A percentile compares a stretch with the other conserved stretches of the same genome.
Evolutionary conservation across 1,140 invertebrate species (phyloP).

Genomic region (Agrypnia vestita): DNA sequence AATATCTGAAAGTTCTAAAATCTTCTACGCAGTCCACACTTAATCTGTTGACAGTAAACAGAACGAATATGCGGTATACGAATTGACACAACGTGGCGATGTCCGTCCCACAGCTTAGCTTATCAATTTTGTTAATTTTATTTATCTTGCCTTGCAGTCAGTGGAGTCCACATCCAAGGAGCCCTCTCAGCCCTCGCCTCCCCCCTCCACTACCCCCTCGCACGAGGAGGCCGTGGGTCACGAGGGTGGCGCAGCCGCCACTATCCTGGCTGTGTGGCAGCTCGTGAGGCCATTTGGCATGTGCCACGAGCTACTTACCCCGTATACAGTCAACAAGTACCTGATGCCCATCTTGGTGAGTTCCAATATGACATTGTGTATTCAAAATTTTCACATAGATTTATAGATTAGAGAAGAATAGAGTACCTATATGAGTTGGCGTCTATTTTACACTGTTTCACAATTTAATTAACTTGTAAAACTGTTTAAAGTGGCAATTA

Average conservation of each 20-base stretch:
- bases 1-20: no score
- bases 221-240: slow-evolving; percentile 33
- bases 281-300: slow-evolving; percentile 93
- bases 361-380: slow-evolving; percentile 63
- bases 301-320: slow-evolving; percentile 93
- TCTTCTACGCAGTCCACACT: no score
- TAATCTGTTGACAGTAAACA: no score
- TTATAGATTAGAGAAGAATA: no score
- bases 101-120: background rate
- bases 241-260: slow-evolving; percentile 66
- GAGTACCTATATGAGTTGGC: no score
- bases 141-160: slow-evolving; percentile 15
- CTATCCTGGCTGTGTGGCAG: slow-evolving; percentile 70
- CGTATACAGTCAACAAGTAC: slow-evolving; percentile 92
- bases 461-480: no score
- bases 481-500: no score
- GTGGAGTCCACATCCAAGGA: slow-evolving; percentile 35
- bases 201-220: slow-evolving; percentile 7
- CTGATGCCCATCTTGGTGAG: slow-evolving; percentile 92
- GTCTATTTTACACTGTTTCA: no score
- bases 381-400: no score
- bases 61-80: no score
- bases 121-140: background rate
- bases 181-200: background rate
- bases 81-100: no score